Conservation (phyloP, 2,888 invertebrate species). For the Cordilura impudica region DNA sequence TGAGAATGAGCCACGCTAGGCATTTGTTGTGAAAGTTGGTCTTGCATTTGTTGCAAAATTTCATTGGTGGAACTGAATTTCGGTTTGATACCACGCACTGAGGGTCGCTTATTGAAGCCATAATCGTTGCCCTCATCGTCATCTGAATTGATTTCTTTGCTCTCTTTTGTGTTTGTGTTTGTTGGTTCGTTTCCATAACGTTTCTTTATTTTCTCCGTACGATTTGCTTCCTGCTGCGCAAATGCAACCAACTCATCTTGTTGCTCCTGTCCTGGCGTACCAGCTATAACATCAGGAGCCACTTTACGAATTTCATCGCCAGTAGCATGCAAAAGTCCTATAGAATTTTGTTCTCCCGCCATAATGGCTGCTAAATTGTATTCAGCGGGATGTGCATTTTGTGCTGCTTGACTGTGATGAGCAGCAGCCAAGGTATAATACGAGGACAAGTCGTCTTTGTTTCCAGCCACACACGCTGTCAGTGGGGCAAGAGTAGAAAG, state of each 20-base stretch:
- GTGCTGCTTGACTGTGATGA: conserved; percentile 73
- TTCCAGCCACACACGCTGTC: conserved; percentile 86
- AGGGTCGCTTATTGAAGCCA: conserved; percentile 92
- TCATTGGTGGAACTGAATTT: conserved; percentile 89
- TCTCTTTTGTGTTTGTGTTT: conserved; percentile 68
- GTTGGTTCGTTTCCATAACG: conserved; percentile 81
- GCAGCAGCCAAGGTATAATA: conserved; percentile 81
- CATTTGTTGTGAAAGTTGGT: conserved; percentile 79
- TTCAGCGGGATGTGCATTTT: conserved; percentile 81
- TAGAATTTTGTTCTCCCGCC: conserved; percentile 50
- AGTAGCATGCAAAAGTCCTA: conserved; percentile 65
- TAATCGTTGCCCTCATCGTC: conserved; percentile 93
- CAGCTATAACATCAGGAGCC: conserved; percentile 89
- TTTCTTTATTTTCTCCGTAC: conserved; percentile 89
- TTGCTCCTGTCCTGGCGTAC: conserved; percentile 80
- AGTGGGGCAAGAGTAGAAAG: conserved; percentile 87
- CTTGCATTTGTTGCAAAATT: conserved; percentile 89
- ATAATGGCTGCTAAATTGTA: conserved; percentile 82
- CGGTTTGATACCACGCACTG: conserved; percentile 93
- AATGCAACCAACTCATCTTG: conserved; percentile 90
- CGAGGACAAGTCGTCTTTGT: conserved; percentile 80
- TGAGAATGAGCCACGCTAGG: conserved; percentile 68
- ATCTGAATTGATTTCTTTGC: conserved; percentile 74
- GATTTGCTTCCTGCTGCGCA: conserved; percentile 89
- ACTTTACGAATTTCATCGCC: conserved; percentile 80